Evolutionary conservation across 2,797 vertebrate genomes (phyloP).

Genomic region (Florisuga fusca): DNA sequence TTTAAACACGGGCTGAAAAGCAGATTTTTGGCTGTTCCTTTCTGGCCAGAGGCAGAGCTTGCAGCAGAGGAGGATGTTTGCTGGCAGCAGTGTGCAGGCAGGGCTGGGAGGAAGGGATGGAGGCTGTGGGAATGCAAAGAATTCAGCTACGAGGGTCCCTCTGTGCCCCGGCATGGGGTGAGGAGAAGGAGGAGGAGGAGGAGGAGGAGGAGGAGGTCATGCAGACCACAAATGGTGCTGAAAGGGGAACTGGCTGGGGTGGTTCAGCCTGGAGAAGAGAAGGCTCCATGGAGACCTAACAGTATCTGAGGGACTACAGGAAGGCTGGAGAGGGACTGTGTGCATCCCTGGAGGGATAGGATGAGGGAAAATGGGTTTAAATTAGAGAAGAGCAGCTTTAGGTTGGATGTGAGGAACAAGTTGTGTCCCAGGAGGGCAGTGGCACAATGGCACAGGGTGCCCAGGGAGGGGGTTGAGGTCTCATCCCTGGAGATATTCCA

Average conservation of each 20-base stretch:
- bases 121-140: constrained; percentile 66
- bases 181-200: not conserved
- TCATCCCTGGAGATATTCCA: too few relatives aligned
- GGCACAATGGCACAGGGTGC: too few relatives aligned
- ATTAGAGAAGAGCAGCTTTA: too few relatives aligned
- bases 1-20: not conserved
- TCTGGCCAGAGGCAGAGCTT: not conserved
- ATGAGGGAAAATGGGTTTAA: too few relatives aligned
- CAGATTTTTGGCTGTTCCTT: not conserved
- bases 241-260: not conserved
- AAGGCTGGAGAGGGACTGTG: too few relatives aligned
- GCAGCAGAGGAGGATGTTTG: not conserved
- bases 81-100: not conserved
- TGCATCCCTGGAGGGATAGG: too few relatives aligned
- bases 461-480: too few relatives aligned
- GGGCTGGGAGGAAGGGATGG: constrained; percentile 43
- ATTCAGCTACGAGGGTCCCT: constrained; percentile 19
- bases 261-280: too few relatives aligned
- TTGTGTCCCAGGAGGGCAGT: too few relatives aligned
- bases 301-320: too few relatives aligned
- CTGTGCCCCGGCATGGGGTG: accelerated
- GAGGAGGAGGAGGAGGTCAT: not conserved
- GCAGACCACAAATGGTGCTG: not conserved
- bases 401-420: too few relatives aligned
- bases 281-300: too few relatives aligned